A percentile compares a stretch with the other conserved stretches of the same genome.
phyloP scores from a whole-genome alignment of 1,140 invertebrate species.

The Drosophila prosaltans region DNA sequence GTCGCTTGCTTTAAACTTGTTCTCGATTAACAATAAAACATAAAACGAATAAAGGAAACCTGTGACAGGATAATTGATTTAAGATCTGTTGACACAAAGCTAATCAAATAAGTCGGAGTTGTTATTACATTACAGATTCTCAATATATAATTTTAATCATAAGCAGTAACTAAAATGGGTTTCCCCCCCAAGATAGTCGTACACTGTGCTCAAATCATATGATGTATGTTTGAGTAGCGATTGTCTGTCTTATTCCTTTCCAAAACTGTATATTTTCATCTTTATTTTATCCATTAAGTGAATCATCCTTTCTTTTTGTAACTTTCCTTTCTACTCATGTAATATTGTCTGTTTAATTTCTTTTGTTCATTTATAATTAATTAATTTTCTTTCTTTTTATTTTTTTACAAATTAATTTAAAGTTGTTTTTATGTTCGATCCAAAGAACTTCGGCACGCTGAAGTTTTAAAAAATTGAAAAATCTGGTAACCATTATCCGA shows the following conservation, averaged over 20 bases:
- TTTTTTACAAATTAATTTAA: neutral
- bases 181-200: neutral
- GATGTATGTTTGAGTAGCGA: no score
- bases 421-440: slow-evolving; percentile 8
- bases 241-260: neutral
- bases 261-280: no score
- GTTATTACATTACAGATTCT: neutral
- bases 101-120: neutral
- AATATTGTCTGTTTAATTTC: neutral
- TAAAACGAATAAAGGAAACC: slow-evolving; percentile 19
- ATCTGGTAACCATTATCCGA: neutral
- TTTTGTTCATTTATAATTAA: neutral
- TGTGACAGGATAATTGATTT: slow-evolving; percentile 7
- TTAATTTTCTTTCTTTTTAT: neutral
- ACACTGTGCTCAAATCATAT: neutral
- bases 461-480: neutral
- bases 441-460: neutral
- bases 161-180: neutral
- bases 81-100: neutral
- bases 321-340: neutral
- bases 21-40: slow-evolving; percentile 61
- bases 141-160: neutral
- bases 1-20: slow-evolving; percentile 46
- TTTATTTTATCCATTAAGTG: neutral
- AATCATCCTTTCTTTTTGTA: neutral